Evolutionary conservation across 2,797 vertebrate species (phyloP), one percentile per base, ranked within the genome.

Genomic region (Micromesistius poutassou): DNA sequence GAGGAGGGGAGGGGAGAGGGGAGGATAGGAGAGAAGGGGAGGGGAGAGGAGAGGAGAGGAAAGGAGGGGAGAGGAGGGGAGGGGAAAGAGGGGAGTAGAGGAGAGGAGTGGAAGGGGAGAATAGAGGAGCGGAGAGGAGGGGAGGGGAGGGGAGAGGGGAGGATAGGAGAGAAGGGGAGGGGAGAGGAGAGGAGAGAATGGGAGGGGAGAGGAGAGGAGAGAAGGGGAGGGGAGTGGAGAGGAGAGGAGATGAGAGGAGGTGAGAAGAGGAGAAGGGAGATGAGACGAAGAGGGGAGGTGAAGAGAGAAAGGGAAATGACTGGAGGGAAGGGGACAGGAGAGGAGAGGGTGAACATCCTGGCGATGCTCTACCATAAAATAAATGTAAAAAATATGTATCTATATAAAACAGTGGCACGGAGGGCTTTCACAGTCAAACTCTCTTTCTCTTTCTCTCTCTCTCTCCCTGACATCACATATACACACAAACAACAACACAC

Each of bases 271-370:
- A 46, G 42, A 33, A 5, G 3, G 33, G 1, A 5, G 33, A 5
- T 3, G 4, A 2, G 33, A 5, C 76, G 33, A 0, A 33, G 33
- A 66, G 87, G 85, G 86, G 85, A 90, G 83, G 86, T 84, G 1
- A 92, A 83, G 91, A 87, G 90, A 72, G 89, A 90, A 86, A 84
- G 89, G 10, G 50, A n/a, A 89, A 89, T 83, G n/a, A n/a, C n/a
- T 87, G 86, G 87, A 90, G 87, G 89, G 87, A 88, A 86, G 22
- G n/a, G 22, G 50, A 55, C 4, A 9, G 22, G 50, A n/a, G 50
- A 7, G 50, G 50, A n/a, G 85, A 86, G 85, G 90, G 90, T 82
- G 81, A 85, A 88, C 84, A 85, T 85, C 89, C 87, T 87, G 88
- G 86, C 88, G 87, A 88, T 88, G 86, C 79, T 83, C 86, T 87